Evolutionary conservation across 2,888 invertebrate species (phyloP), one percentile per base, ranked within the genome.

Genomic region (Synergus itoensis): DNA sequence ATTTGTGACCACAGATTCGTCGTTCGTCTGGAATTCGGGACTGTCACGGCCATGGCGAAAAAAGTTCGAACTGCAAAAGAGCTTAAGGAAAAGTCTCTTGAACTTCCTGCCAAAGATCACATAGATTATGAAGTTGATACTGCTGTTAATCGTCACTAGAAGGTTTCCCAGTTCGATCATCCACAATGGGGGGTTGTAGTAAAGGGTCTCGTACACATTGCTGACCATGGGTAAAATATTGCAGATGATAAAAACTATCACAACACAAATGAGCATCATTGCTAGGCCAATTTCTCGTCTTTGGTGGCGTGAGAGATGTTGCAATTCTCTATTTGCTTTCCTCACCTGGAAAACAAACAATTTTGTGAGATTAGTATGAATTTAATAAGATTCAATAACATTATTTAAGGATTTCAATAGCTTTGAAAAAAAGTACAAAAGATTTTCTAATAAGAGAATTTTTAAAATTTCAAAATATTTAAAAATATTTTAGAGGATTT

Each of bases 101-200:
- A 99, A 99, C 92, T 99, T 99, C 92, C 99, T 98, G 1, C 99
- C 99, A 92, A 99, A 99, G 85, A 98, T 98, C 85, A 99, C 98
- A 93, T 99, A 99, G 88, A 99, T 98, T 84, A 99, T 95, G 92
- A 99, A 99, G 93, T 99, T 99, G 83, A 99, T 97, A 90, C 98
- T 98, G 90, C 98, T 98, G 93, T 99, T 99, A 91, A 99, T 96
- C 83, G 98, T 99, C 79, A 99, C 98, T 83, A 99, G 94, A 79
- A 99, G 95, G 93, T 99, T 99, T 90, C 97, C 97, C 57, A 95
- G 94, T 89, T 96, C 96, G 77, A 97, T 96, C 87, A 97, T 93
- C 88, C 95, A 94, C 87, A 96, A 95, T 84, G 95, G 93, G 80
- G 95, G 94, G 69, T 94, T 93, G 80, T 93, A 93, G 88, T 94